Evolutionary conservation across 2,797 vertebrate genomes (phyloP).

Genomic region (Helicolenus hilgendorfi): DNA sequence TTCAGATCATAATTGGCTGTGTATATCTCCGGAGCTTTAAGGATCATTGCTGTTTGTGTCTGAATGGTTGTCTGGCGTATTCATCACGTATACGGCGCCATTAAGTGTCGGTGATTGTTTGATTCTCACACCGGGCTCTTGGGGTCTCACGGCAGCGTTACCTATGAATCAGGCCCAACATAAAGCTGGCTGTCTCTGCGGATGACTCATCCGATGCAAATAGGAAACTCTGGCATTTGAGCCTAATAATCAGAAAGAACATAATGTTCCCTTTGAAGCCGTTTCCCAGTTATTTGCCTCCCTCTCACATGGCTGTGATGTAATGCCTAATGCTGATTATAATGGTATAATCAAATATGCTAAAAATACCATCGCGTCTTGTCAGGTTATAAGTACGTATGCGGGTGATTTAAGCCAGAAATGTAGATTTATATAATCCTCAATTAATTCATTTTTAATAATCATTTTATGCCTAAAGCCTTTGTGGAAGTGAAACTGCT

Average conservation of each 20-base stretch:
- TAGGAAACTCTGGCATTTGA: conserved; percentile 79
- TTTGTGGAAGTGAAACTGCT: conserved; percentile 54
- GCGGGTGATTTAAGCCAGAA: conserved; percentile 17
- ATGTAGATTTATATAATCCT: conserved; percentile 21
- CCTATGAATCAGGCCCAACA: conserved; percentile 66
- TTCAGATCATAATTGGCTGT: conserved; percentile 63
- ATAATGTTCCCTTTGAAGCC: conserved; percentile 83
- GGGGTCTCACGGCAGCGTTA: conserved; percentile 61
- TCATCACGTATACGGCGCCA: conserved; percentile 59
- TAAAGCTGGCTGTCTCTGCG: conserved; percentile 62
- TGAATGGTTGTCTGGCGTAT: conserved; percentile 61
- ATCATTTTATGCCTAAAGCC: conserved; percentile 27
- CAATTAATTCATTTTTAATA: conserved; percentile 51
- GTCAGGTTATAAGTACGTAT: conserved; percentile 27
- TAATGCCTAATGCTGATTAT: conserved; percentile 71
- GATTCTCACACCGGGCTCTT: conserved; percentile 58
- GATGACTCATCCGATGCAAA: conserved; percentile 82
- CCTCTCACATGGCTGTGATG: conserved; percentile 72
- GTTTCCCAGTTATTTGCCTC: conserved; percentile 69
- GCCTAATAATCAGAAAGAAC: conserved; percentile 82
- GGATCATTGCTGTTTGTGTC: conserved; percentile 59
- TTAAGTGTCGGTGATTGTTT: conserved; percentile 71
- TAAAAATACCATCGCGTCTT: conserved; percentile 63
- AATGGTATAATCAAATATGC: conserved; percentile 55
- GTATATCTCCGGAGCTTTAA: conserved; percentile 54